Evolutionary conservation across 2,113 vertebrate genomes (phyloP).

Genomic region (Thamnophis sirtalis): DNA sequence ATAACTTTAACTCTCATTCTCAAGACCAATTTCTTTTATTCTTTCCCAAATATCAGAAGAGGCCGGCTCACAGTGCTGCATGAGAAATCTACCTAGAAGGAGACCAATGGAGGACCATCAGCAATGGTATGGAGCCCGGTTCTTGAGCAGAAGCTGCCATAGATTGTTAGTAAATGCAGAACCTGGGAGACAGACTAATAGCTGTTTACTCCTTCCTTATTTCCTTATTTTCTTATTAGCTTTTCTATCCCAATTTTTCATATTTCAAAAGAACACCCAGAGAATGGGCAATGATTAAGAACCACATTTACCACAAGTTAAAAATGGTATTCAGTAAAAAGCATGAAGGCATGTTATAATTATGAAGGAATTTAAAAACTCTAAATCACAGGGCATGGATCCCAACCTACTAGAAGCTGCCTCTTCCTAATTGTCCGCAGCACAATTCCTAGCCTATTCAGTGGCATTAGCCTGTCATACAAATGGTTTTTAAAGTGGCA

Average conservation of each 20-base stretch:
- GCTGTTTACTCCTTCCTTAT: neutral
- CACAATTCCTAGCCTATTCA: neutral
- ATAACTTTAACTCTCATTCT: neutral
- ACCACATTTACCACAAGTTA: neutral
- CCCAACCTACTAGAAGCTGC: neutral
- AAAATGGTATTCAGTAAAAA: neutral
- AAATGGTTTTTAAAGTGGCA: neutral
- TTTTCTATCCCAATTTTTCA: neutral
- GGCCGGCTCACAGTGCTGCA: neutral
- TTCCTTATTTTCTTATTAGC: neutral
- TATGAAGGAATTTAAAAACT: neutral
- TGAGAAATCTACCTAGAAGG: neutral
- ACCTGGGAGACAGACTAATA: neutral
- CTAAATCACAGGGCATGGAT: neutral
- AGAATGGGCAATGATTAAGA: neutral
- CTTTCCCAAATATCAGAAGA: too few species aligned
- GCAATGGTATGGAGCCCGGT: neutral
- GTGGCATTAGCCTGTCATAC: neutral
- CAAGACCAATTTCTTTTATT: neutral
- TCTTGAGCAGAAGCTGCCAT: neutral
- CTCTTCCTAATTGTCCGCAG: neutral
- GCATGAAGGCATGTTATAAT: neutral
- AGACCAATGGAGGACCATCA: neutral
- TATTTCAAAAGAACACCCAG: neutral
- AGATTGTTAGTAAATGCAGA: neutral